Evolutionary conservation across 2,888 invertebrate species (phyloP).

Genomic region (Horisme vitalbata): DNA sequence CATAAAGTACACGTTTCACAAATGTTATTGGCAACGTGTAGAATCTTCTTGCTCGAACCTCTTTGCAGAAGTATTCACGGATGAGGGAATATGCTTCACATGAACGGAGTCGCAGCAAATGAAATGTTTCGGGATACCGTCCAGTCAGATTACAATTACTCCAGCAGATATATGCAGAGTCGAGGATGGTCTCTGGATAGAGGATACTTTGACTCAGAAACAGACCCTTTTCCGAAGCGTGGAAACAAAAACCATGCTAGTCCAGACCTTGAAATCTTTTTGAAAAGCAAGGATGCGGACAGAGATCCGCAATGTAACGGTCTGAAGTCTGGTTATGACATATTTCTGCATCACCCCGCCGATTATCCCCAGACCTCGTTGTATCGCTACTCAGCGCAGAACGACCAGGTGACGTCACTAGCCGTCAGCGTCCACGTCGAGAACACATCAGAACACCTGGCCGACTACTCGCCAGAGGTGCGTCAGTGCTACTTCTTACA

Average conservation of each 20-base stretch:
- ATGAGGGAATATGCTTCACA: constrained; percentile 51
- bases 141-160: constrained; percentile 10
- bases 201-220: background rate
- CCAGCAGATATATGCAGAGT: background rate
- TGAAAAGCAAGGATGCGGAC: background rate
- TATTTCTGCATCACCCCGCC: constrained; percentile 50
- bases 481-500: constrained; percentile 53
- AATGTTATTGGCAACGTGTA: constrained; percentile 20
- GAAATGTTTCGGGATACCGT: constrained; percentile 42
- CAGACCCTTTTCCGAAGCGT: background rate
- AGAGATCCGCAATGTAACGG: constrained; percentile 25
- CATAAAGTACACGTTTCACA: constrained; percentile 16
- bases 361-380: constrained; percentile 38
- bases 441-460: constrained; percentile 41
- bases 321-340: constrained; percentile 35
- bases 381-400: constrained; percentile 25
- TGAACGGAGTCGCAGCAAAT: constrained; percentile 43
- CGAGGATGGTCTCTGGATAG: constrained; percentile 6
- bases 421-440: constrained; percentile 43
- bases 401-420: constrained; percentile 45
- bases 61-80: constrained; percentile 43
- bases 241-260: constrained; percentile 2
- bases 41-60: background rate
- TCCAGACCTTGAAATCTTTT: constrained; percentile 2
- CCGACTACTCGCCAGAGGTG: constrained; percentile 36